Evolutionary conservation across 2,113 vertebrate species (phyloP).

Genomic region (Otis tarda): DNA sequence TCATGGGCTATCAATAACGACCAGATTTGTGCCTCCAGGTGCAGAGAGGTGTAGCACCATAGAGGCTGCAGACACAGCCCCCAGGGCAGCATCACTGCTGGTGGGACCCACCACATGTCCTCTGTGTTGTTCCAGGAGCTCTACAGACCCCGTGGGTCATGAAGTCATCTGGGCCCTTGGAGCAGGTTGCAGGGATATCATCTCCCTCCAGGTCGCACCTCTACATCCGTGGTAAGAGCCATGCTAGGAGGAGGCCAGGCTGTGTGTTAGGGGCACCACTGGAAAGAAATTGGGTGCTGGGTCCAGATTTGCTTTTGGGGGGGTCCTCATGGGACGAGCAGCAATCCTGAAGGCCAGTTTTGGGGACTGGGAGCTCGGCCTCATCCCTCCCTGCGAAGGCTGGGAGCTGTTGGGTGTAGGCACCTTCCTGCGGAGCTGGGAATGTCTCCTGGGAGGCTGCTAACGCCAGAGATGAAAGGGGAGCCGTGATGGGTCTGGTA

Average conservation of each 20-base stretch:
- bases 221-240: constrained; percentile 92
- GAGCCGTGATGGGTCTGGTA: neutral
- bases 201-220: constrained; percentile 96
- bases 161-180: constrained; percentile 99
- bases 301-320: neutral
- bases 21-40: neutral
- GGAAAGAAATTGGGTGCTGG: neutral
- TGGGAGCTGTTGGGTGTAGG: neutral
- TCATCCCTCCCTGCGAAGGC: neutral
- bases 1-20: neutral
- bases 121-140: constrained; percentile 81
- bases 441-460: neutral
- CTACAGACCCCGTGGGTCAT: constrained; percentile 95
- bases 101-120: neutral
- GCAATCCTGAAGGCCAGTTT: neutral
- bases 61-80: neutral
- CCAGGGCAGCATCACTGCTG: rapidly evolving
- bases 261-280: neutral
- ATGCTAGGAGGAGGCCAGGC: neutral
- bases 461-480: neutral
- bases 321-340: neutral
- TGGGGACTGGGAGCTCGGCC: rapidly evolving
- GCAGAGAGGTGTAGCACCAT: neutral
- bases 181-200: constrained; percentile 97
- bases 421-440: neutral